These are phyloP conservation scores for Taeniopygia guttata DNA, from an alignment of 2,797 vertebrate species.

Conservation along the genomic window DNA sequence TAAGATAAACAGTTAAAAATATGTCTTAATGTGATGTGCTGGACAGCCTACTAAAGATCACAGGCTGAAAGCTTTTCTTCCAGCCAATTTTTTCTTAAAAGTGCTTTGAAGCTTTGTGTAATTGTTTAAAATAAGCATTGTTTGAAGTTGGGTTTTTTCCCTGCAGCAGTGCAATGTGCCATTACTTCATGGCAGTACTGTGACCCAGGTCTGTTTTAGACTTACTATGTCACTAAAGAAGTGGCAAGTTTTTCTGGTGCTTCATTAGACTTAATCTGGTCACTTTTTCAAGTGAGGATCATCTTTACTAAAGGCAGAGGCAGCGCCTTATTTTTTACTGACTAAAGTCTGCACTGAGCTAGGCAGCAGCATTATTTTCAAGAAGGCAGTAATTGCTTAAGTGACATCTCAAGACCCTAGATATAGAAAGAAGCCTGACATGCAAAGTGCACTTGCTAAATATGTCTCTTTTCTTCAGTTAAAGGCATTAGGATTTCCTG, in stretches of 20 bases:
- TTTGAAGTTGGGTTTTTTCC: not conserved
- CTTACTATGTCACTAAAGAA: not conserved
- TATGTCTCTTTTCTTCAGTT: conserved; percentile 78
- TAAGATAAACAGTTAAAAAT: not conserved
- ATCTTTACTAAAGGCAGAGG: not conserved
- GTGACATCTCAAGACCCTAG: not conserved
- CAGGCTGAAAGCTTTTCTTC: not conserved
- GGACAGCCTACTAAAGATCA: not conserved
- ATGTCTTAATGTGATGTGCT: not conserved
- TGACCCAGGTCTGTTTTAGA: not conserved
- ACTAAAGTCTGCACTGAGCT: not conserved
- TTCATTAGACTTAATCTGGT: not conserved
- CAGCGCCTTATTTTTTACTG: not conserved
- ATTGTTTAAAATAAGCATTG: not conserved
- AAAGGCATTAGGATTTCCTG: conserved; percentile 97
- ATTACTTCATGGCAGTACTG: not conserved
- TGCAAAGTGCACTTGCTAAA: conserved; percentile 1
- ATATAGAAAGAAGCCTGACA: not conserved
- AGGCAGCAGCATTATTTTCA: not conserved
- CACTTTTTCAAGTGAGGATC: not conserved
- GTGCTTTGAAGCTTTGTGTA: not conserved
- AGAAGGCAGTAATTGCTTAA: not conserved
- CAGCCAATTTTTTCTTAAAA: not conserved
- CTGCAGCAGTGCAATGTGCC: not conserved
- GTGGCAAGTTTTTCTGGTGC: not conserved